Conservation (phyloP, 2,888 invertebrate genomes). For the Meloe dianella region DNA sequence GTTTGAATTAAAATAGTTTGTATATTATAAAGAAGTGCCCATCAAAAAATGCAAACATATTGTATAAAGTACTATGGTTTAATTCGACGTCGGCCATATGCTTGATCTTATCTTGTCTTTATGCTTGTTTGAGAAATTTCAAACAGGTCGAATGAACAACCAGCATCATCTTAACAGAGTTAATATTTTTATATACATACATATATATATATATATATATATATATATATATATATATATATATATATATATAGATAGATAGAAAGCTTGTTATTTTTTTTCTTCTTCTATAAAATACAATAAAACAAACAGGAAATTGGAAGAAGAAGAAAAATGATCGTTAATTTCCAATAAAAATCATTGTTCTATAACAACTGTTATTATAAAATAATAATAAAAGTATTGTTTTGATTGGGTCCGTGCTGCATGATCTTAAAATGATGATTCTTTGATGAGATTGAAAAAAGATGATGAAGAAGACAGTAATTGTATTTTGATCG, state of each 20-base stretch:
- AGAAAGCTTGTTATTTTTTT: slow-evolving; percentile 1
- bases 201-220: no score
- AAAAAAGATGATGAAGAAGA: not conserved
- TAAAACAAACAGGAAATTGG: not conserved
- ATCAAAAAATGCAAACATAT: slow-evolving; percentile 24
- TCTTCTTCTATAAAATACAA: not conserved
- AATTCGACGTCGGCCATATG: slow-evolving; percentile 26
- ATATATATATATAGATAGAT: no score
- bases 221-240: no score
- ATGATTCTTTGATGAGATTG: slow-evolving; percentile 1
- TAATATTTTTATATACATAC: no score
- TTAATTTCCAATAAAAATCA: not conserved
- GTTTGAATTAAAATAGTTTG: slow-evolving; percentile 16
- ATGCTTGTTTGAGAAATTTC: slow-evolving; percentile 22
- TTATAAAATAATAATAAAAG: not conserved
- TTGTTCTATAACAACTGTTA: slow-evolving; percentile 6
- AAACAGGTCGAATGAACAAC: slow-evolving; percentile 18
- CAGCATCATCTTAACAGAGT: not conserved
- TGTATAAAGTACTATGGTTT: slow-evolving; percentile 14
- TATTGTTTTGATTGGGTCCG: not conserved
- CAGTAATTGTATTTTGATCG: slow-evolving; percentile 4
- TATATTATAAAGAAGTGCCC: slow-evolving; percentile 17
- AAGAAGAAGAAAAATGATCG: not conserved
- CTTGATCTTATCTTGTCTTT: slow-evolving; percentile 23
- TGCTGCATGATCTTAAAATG: slow-evolving; percentile 1